Evolutionary conservation across 2,113 vertebrate genomes (phyloP), one percentile per base, ranked within the genome.

Genomic region (Corydoras sp.): DNA sequence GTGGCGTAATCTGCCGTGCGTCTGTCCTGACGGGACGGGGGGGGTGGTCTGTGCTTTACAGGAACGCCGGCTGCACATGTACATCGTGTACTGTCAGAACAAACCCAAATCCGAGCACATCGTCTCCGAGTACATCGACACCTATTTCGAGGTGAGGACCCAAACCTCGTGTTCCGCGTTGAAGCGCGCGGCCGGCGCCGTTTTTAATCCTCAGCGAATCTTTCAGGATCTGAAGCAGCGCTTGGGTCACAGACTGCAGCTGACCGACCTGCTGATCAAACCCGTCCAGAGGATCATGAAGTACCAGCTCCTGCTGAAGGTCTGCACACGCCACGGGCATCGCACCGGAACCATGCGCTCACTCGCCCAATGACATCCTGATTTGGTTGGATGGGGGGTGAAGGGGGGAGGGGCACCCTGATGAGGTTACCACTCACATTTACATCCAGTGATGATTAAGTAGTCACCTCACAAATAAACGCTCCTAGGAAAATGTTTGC

Each of bases 61-160:
- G 97, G 97, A 99, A 75, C 93, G 95, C 79, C 89, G 95, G 79
- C 86, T 98, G 73, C 96, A 97, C 88, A 98, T 99, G 95, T 99
- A 99, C 74, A 95, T 99, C 69, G 92, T 95, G 81, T 99, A 98
- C 89, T 99, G 95, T 86, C 97, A 99, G 75, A 99, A 98, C 87
- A 98, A 98, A 85, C 94, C 97, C 86, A 99, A 98, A 88, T 99
- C 97, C 31, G 97, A 99, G 85, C 93, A 95, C 89, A 95, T 98
- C 30, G 96, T 98, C 80, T 93, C 95, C 0, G 97, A 99, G 84
- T 99, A 97, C 83, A 95, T 97, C 48, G 95, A 98, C 83, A 98
- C 95, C 0, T 99, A 97, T 85, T 99, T 98, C 79, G 95, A 98
- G 92, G 97, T 97, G 89, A 83, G 89, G 50, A 11, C 5, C 59